Base-by-base conservation (phyloP, 2,888 invertebrate species). In the Eupithecia vulgata region DNA sequence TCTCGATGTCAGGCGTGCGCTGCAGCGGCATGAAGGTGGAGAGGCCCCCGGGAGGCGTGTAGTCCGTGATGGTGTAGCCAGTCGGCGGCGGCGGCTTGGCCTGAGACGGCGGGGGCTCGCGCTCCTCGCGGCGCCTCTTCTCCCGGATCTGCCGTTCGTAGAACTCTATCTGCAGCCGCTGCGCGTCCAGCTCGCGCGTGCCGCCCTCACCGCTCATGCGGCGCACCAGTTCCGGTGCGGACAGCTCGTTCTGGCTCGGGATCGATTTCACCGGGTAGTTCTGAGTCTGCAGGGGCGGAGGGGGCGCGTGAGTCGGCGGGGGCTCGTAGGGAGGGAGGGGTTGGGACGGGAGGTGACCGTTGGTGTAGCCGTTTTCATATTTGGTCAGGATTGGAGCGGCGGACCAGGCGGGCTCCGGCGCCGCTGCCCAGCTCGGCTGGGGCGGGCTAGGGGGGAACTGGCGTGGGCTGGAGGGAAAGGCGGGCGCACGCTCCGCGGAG, bases 1-100 rank as follows among this genome's bases (percentile, higher is more conserved):
- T 93, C 79, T 94, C 94, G 73, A 94, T 94, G 77, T 94, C 94
- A 5, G 94, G 94, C 42, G 94, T 95, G 78, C 92, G 93, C 74
- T 94, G 94, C 70, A 95, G 86, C 57, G 94, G 95, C 3, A 91
- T 87, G 76, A 95, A 95, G 1, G 95, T 92, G n/a, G 91, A 87
- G 4, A 87, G 78, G n/a, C 84, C 83, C 57, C 88, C 84, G 59
- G 90, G 88, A 40, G 95, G 90, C 13, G 95, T 94, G 80, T 89
- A 95, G 83, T 94, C 94, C 15, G 95, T 94, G 61, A 94, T 88
- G 30, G 95, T 91, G 81, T 95, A 95, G 17, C 85, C 80, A 67
- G 87, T 84, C 2, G 87, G 91, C 57, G 88, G 87, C 13, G 87
- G 85, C 5, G 88, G 83, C 75, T 85, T 84, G 37, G 79, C 79